These are phyloP conservation scores for Ciona savignyi DNA, from an alignment of 23 tunicate genomes.

Conservation along the genomic window DNA sequence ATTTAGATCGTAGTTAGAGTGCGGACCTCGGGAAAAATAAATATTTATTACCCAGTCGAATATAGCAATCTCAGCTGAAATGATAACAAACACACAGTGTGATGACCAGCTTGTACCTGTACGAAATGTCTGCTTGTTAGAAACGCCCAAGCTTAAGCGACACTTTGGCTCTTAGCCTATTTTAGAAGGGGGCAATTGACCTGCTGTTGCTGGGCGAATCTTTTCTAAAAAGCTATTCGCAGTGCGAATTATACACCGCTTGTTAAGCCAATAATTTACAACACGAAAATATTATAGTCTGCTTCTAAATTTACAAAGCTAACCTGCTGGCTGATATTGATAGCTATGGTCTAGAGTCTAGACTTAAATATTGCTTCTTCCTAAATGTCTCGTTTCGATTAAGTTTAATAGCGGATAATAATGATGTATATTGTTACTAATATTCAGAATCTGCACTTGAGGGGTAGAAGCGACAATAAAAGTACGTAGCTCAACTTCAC, in stretches of 20 bases:
- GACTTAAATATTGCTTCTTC: background rate
- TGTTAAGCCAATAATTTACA: background rate
- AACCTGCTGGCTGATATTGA: too few relatives aligned
- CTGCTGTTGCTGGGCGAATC: background rate
- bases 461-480: too few relatives aligned
- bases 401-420: too few relatives aligned
- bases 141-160: background rate
- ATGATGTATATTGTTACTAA: too few relatives aligned
- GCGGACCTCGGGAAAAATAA: background rate
- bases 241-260: background rate
- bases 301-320: too few relatives aligned
- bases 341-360: background rate
- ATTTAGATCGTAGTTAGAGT: too few relatives aligned
- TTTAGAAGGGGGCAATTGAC: background rate
- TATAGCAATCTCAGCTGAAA: background rate
- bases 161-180: background rate
- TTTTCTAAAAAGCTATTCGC: background rate
- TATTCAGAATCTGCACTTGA: too few relatives aligned
- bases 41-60: background rate
- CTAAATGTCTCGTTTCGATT: background rate
- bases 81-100: background rate
- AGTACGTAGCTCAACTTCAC: too few relatives aligned
- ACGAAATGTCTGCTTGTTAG: background rate
- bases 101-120: background rate
- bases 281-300: background rate